These are phyloP conservation scores for Phyllopteryx taeniolatus DNA, from an alignment of 2,113 vertebrate genomes.

Conservation along the genomic window DNA sequence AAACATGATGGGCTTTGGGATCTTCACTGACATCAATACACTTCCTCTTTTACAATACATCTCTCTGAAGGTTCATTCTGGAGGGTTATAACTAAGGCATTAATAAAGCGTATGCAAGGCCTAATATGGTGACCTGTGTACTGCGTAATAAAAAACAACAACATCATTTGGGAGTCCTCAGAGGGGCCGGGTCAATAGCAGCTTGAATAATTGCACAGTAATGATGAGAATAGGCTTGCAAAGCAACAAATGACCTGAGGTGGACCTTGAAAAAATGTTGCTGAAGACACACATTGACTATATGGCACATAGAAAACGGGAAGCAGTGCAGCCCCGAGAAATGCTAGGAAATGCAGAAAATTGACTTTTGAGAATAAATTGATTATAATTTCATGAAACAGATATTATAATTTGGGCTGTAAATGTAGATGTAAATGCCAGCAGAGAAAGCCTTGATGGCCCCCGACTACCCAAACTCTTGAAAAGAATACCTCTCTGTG, in stretches of 20 bases:
- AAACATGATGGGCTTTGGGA: too few species aligned
- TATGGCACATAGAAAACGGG: background rate
- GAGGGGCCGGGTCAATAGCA: conserved; percentile 12
- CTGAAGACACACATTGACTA: background rate
- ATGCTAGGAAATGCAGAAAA: too few species aligned
- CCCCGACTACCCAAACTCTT: too few species aligned
- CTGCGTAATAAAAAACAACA: conserved; percentile 13
- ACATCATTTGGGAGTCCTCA: conserved; percentile 12
- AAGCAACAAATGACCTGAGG: background rate
- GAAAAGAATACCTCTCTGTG: too few species aligned
- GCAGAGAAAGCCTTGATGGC: too few species aligned
- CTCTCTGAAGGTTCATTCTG: conserved; percentile 13
- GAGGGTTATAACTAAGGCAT: conserved; percentile 20
- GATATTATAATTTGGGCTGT: too few species aligned
- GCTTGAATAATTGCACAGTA: conserved; percentile 13
- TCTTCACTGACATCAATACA: too few species aligned
- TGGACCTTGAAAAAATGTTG: background rate
- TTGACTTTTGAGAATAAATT: too few species aligned
- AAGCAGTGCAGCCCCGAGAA: too few species aligned
- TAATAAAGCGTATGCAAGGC: conserved; percentile 4
- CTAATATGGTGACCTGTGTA: conserved; percentile 19
- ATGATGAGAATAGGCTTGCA: conserved; percentile 10
- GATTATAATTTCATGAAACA: too few species aligned
- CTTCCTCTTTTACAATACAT: background rate
- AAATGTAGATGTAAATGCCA: too few species aligned